Base-by-base conservation (phyloP, 2,797 vertebrate genomes). In the Anableps anableps region DNA sequence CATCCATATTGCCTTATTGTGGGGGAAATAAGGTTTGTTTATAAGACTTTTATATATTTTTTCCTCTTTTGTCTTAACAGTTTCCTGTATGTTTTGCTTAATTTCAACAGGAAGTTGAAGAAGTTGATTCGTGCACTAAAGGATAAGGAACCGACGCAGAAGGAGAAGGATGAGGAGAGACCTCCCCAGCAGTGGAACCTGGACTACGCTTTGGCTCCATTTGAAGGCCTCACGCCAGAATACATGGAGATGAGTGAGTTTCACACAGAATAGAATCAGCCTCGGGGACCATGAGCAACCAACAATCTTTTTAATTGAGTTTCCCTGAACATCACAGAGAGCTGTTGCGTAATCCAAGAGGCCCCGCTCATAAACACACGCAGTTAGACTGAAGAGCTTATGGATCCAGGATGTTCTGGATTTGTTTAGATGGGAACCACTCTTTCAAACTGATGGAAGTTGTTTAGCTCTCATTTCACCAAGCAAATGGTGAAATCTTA, bases 181-280 rank as follows among this genome's bases (percentile, higher is more conserved):
- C 91, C 94, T 21, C 97, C 97, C 0, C 96, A 97, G 83, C 98
- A 98, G 66, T 99, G 99, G 99, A 96, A 97, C 87, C 92, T 97
- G 7, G 98, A 99, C 89, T 97, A 98, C 19, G 95, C 92, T 62
- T 92, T 99, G 85, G 98, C 97, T 55, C 97, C 97, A 0, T 99
- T 98, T 76, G 97, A 97, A 0, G 98, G 99, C 10, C 95, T 99
- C 81, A 99, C 98, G 6, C 99, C 99, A 1, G 99, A 99, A 86
- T 99, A 99, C 94, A 99, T 99, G 99, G 99, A 99, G 93, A 99
- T 99, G 99, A 99, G 99, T 99, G 94, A 96, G 98, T 94, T 50
- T 43, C 17, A 29, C 36, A 75, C 72, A 43, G 29, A 68, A n/a
- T n/a, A 2, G 45, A 53, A 68, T 62, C 0, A 21, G 36, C 48